A percentile compares a stretch with the other conserved stretches of the same genome.
These are phyloP conservation scores for Antheraea mylitta DNA, from an alignment of 1,140 invertebrate genomes.

Conservation along the genomic window DNA sequence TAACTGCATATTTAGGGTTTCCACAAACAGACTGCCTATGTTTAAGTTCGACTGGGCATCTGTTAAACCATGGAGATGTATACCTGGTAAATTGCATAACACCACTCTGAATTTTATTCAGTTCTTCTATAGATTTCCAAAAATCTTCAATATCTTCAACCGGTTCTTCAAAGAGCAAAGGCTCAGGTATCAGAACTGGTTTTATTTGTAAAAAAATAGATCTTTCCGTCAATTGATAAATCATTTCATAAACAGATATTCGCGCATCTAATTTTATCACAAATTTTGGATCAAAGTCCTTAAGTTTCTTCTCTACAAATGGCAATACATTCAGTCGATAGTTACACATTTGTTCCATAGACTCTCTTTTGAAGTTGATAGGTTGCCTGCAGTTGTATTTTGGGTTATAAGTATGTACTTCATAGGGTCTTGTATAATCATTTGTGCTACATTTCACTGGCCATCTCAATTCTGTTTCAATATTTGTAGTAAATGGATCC, in stretches of 20 bases:
- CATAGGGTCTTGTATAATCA: constrained; percentile 43
- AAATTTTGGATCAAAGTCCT: constrained; percentile 73
- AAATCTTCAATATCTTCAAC: constrained; percentile 60
- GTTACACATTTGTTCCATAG: constrained; percentile 67
- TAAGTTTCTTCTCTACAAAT: constrained; percentile 72
- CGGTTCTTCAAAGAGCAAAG: constrained; percentile 53
- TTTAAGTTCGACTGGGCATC: constrained; percentile 81
- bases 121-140: constrained; percentile 53
- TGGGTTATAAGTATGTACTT: constrained; percentile 47
- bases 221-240: constrained; percentile 66
- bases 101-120: constrained; percentile 49
- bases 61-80: constrained; percentile 77
- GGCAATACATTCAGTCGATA: constrained; percentile 61
- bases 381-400: constrained; percentile 68
- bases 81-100: constrained; percentile 51
- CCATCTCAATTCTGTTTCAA: constrained; percentile 48
- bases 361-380: constrained; percentile 62
- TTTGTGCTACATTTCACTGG: constrained; percentile 44
- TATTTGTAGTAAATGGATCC: constrained; percentile 39
- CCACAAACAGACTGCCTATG: constrained; percentile 70
- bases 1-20: constrained; percentile 72
- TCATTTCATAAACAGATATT: constrained; percentile 60
- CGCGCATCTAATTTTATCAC: constrained; percentile 80
- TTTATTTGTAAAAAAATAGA: constrained; percentile 71
- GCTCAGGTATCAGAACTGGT: constrained; percentile 62